phyloP scores from a whole-genome alignment of 37 sponge, comb jelly and placozoan genomes.

The Bolinopsis microptera region DNA sequence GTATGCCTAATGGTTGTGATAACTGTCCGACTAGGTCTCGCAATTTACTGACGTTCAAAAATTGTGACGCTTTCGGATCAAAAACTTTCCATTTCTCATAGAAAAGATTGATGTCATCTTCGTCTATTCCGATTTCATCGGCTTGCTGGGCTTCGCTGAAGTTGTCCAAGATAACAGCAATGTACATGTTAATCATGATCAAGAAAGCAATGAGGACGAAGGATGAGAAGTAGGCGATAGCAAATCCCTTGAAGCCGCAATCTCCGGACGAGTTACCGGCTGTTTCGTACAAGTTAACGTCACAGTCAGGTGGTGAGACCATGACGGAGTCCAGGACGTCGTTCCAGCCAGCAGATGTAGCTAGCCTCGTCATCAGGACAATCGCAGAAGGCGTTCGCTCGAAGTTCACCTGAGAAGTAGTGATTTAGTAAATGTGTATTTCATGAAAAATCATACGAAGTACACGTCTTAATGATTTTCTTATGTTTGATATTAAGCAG shows the following conservation, averaged over 20 bases:
- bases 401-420: conserved; percentile 54
- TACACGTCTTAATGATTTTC: no score
- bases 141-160: conserved; percentile 54
- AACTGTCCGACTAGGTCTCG: conserved; percentile 29
- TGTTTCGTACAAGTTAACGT: conserved; percentile 7
- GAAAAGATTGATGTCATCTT: conserved; percentile 67
- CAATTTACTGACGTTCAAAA: conserved; percentile 48
- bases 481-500: no score
- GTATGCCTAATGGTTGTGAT: conserved; percentile 3
- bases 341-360: conserved; percentile 68
- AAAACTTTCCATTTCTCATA: conserved; percentile 66
- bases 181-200: conserved; percentile 69
- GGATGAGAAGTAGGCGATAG: conserved; percentile 52
- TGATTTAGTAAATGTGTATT: not conserved
- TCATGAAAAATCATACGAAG: not conserved
- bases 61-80: conserved; percentile 69
- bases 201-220: conserved; percentile 67
- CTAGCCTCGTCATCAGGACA: conserved; percentile 55
- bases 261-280: conserved; percentile 4
- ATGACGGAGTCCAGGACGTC: conserved; percentile 65
- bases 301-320: conserved; percentile 58
- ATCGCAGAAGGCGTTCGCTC: conserved; percentile 27
- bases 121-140: conserved; percentile 62
- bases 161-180: conserved; percentile 68
- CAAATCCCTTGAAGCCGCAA: conserved; percentile 60